phyloP scores from a whole-genome alignment of 2,888 invertebrate species.

The Danaus chrysippus region DNA sequence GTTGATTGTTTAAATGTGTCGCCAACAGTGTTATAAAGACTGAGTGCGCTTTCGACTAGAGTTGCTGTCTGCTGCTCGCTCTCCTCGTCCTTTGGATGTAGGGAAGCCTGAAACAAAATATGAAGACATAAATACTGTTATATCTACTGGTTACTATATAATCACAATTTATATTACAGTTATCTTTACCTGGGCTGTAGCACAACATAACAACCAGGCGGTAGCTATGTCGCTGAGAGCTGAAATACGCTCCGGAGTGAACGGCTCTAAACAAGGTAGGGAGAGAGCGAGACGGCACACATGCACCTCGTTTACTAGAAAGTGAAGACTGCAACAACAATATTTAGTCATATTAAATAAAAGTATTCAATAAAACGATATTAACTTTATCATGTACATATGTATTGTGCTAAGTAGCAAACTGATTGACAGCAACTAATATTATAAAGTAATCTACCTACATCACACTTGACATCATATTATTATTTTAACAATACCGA shows the following conservation, averaged over 20 bases:
- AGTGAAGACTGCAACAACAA: slow-evolving; percentile 80
- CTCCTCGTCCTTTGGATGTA: slow-evolving; percentile 84
- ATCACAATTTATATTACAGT: background rate
- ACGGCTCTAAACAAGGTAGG: slow-evolving; percentile 92
- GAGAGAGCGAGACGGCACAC: slow-evolving; percentile 91
- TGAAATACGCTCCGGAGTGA: slow-evolving; percentile 89
- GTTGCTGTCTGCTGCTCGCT: slow-evolving; percentile 90
- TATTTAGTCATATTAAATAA: slow-evolving; percentile 2
- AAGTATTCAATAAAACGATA: background rate
- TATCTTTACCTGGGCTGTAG: slow-evolving; percentile 81
- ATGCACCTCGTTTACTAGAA: slow-evolving; percentile 90
- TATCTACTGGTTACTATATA: no score
- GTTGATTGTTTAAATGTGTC: slow-evolving; percentile 90
- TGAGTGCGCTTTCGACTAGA: slow-evolving; percentile 92
- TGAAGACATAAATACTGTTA: no score
- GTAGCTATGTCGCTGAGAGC: slow-evolving; percentile 90
- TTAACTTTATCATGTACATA: background rate
- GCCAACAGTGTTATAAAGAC: slow-evolving; percentile 90
- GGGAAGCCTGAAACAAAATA: slow-evolving; percentile 52
- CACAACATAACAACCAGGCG: slow-evolving; percentile 87
- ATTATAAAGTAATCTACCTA: no score
- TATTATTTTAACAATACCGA: no score
- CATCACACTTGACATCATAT: no score
- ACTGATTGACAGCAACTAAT: no score
- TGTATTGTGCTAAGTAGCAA: no score